phyloP scores from a whole-genome alignment of 2,113 vertebrate species.

The Dicentrarchus labrax region DNA sequence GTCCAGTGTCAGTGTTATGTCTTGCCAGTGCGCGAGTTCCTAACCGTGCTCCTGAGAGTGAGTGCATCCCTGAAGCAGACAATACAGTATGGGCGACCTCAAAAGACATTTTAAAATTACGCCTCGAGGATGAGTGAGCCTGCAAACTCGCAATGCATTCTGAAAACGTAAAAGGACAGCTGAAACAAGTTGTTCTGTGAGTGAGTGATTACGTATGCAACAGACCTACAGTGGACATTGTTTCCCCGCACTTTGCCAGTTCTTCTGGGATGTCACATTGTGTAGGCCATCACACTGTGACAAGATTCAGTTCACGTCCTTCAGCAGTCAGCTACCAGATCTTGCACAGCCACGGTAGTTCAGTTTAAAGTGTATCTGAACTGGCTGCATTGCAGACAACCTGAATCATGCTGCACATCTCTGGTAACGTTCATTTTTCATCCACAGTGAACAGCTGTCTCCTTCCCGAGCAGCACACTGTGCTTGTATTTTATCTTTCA shows the following conservation, averaged over 20 bases:
- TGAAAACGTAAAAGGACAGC: constrained; percentile 14
- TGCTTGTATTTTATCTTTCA: constrained; percentile 1
- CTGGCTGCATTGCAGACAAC: not conserved
- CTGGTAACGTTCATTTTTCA: constrained; percentile 5
- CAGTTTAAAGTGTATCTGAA: not conserved
- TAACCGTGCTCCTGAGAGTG: constrained; percentile 52
- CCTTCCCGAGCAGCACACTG: constrained; percentile 8
- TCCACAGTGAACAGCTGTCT: constrained; percentile 20
- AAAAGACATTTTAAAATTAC: not conserved
- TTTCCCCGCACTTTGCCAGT: constrained; percentile 15
- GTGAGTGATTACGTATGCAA: constrained; percentile 6
- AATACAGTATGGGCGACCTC: constrained; percentile 5
- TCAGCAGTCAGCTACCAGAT: not conserved
- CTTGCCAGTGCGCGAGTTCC: not conserved
- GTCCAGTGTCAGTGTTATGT: constrained; percentile 26
- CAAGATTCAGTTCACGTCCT: not conserved
- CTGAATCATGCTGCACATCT: constrained; percentile 1
- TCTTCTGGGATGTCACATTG: constrained; percentile 19
- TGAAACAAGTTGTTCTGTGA: constrained; percentile 9
- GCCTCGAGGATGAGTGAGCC: not conserved
- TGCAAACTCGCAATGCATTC: constrained; percentile 29
- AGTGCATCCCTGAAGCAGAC: constrained; percentile 36
- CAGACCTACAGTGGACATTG: not conserved
- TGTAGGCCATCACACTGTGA: not conserved
- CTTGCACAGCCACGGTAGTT: not conserved